These are phyloP conservation scores for Callocephalon fimbriatum DNA, from an alignment of 2,113 vertebrate species.

Conservation along the genomic window DNA sequence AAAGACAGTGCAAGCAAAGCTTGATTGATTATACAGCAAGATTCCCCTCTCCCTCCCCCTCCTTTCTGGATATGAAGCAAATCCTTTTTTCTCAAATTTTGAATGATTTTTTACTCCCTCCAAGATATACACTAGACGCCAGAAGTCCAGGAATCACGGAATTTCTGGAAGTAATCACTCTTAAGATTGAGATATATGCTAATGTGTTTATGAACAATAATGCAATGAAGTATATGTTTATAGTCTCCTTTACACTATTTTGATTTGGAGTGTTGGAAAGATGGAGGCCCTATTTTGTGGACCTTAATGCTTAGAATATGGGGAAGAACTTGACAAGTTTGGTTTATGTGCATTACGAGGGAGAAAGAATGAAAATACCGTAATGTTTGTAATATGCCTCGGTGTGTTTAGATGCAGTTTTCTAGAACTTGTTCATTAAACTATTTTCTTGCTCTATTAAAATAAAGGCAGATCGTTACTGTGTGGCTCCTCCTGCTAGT, in stretches of 20 bases:
- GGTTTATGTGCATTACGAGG: neutral
- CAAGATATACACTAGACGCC: too few relatives aligned
- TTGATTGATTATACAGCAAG: neutral
- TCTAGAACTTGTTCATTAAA: neutral
- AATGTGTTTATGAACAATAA: neutral
- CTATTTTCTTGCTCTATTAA: neutral
- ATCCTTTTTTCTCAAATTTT: neutral
- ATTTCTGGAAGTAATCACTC: neutral
- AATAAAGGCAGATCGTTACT: neutral
- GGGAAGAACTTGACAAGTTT: neutral
- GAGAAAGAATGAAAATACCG: neutral
- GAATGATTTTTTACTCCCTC: neutral
- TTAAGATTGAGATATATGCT: neutral
- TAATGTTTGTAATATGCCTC: neutral
- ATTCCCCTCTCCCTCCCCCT: neutral
- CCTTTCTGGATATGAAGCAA: neutral
- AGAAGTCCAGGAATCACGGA: neutral
- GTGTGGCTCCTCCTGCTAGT: neutral
- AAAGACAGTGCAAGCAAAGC: neutral
- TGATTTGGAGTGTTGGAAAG: neutral
- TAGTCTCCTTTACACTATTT: neutral
- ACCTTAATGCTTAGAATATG: neutral
- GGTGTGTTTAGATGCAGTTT: neutral
- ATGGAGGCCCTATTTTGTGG: neutral
- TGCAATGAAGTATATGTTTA: neutral